Conservation (phyloP, 2,797 vertebrate species). For the Sphaeramia orbicularis region DNA sequence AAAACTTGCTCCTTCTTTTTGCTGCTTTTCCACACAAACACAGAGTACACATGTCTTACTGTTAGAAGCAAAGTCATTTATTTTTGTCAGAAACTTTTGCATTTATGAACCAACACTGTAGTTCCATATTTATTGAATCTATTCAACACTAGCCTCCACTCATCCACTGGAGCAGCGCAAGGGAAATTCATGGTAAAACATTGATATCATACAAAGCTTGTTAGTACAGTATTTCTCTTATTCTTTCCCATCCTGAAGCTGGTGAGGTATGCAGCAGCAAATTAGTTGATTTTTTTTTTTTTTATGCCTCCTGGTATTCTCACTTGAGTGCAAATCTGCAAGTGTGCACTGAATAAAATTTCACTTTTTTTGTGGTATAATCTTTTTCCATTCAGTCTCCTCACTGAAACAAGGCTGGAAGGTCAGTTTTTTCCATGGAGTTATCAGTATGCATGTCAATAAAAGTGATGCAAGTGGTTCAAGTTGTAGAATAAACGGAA, state of each 20-base stretch:
- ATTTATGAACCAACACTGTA: neutral
- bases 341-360: too few relatives aligned
- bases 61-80: neutral
- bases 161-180: neutral
- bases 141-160: constrained; percentile 1
- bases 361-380: too few relatives aligned
- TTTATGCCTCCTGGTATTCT: too few relatives aligned
- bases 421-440: neutral
- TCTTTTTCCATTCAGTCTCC: too few relatives aligned
- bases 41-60: neutral
- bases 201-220: neutral
- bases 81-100: constrained; percentile 1
- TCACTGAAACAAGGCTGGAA: too few relatives aligned
- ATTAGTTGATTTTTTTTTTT: too few relatives aligned
- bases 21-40: constrained; percentile 4
- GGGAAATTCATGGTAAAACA: constrained; percentile 1
- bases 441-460: neutral
- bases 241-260: too few relatives aligned
- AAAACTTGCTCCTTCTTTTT: neutral
- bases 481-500: neutral
- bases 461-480: neutral
- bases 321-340: too few relatives aligned
- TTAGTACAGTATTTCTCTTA: too few relatives aligned
- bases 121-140: constrained; percentile 1
- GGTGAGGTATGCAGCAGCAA: too few relatives aligned